These are phyloP conservation scores for Mactra quadrangularis DNA, from an alignment of 1,140 invertebrate genomes.

Conservation along the genomic window DNA sequence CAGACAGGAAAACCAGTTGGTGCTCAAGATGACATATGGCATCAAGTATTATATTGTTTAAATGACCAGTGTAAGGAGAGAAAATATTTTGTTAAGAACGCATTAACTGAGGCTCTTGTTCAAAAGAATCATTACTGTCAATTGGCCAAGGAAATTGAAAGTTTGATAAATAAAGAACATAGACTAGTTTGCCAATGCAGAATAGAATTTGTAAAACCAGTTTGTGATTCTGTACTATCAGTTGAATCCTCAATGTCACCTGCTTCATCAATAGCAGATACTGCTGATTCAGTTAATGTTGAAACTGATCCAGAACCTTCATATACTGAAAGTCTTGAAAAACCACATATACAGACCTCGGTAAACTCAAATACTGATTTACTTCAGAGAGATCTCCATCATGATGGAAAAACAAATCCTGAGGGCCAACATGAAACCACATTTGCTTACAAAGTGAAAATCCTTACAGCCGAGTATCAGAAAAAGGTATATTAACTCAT, in stretches of 20 bases:
- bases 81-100: neutral
- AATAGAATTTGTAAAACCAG: neutral
- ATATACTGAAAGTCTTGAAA: too few species aligned
- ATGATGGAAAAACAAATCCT: too few species aligned
- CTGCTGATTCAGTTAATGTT: too few species aligned
- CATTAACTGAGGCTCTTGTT: neutral
- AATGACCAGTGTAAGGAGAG: neutral
- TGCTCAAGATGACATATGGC: neutral
- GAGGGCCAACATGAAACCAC: too few species aligned
- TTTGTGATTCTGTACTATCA: neutral
- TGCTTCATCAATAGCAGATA: neutral
- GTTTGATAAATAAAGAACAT: neutral
- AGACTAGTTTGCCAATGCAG: neutral
- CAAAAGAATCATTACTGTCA: slow-evolving; percentile 5
- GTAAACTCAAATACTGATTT: too few species aligned
- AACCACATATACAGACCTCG: too few species aligned
- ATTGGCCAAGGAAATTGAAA: neutral
- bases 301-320: too few species aligned
- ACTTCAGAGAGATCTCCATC: too few species aligned
- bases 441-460: too few species aligned
- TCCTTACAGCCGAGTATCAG: too few species aligned
- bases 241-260: neutral
- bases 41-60: neutral
- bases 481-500: too few species aligned
- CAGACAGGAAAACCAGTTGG: neutral